Evolutionary conservation across 2,113 vertebrate species (phyloP).

Genomic region (Pteropus alecto): DNA sequence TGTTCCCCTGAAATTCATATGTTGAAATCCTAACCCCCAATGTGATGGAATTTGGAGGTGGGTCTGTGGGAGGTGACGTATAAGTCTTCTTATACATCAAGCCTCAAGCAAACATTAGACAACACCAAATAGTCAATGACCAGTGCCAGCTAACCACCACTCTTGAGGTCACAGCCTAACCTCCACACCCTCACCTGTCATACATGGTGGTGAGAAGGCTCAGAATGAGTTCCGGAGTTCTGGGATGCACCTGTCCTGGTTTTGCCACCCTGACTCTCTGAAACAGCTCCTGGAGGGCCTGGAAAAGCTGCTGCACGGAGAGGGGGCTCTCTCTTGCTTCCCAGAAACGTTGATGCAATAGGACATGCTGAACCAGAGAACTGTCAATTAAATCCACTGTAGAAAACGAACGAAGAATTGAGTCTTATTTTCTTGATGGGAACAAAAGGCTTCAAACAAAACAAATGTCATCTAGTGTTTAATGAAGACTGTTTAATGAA

Average conservation of each 20-base stretch:
- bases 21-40: not conserved
- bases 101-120: not conserved
- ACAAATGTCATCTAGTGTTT: not conserved
- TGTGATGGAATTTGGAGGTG: not conserved
- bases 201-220: conserved; percentile 84
- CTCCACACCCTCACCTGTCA: conserved; percentile 82
- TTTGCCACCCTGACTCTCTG: conserved; percentile 73
- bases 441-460: not conserved
- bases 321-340: not conserved
- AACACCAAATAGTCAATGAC: not conserved
- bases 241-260: conserved; percentile 69
- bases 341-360: conserved; percentile 46
- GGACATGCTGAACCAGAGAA: conserved; percentile 73
- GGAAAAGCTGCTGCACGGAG: conserved; percentile 67
- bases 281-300: conserved; percentile 83
- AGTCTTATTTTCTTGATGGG: conserved; percentile 12
- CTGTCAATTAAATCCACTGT: conserved; percentile 84
- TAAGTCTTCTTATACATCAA: not conserved
- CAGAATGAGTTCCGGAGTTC: conserved; percentile 66
- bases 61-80: not conserved
- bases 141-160: not conserved
- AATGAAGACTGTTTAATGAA: not conserved
- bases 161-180: accelerated
- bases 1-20: not conserved
- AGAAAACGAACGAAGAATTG: conserved; percentile 46